A percentile compares a stretch with the other conserved stretches of the same genome.
These are phyloP conservation scores for Aulostomus chinensis DNA, from an alignment of 2,797 vertebrate species.

Conservation along the genomic window DNA sequence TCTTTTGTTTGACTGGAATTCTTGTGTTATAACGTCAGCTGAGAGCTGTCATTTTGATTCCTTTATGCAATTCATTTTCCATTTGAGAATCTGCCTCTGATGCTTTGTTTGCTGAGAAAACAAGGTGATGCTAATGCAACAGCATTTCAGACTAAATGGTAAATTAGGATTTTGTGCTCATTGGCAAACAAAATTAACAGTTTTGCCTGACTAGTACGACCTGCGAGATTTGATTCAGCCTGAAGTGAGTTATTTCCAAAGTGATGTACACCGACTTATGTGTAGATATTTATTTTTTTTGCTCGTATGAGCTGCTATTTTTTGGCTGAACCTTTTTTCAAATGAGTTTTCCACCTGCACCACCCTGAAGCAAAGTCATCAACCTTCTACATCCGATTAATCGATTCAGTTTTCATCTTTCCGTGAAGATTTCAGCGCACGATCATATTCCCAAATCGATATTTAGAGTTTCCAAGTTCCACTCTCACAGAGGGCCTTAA, in stretches of 20 bases:
- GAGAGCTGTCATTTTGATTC: slow-evolving; percentile 32
- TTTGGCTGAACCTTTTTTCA: too few species aligned
- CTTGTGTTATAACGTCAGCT: slow-evolving; percentile 44
- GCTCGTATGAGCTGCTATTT: too few species aligned
- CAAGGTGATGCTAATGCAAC: slow-evolving; percentile 26
- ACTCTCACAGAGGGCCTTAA: slow-evolving; percentile 1
- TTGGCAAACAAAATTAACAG: too few species aligned
- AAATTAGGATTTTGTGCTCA: too few species aligned
- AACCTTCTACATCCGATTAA: too few species aligned
- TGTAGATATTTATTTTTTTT: neutral
- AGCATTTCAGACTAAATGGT: slow-evolving; percentile 25
- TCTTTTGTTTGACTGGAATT: slow-evolving; percentile 62
- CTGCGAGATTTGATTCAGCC: too few species aligned
- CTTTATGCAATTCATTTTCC: slow-evolving; percentile 40
- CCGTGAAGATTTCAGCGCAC: neutral
- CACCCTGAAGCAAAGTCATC: too few species aligned
- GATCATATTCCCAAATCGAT: neutral
- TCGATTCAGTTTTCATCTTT: neutral
- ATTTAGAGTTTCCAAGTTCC: neutral
- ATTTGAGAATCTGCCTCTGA: slow-evolving; percentile 44
- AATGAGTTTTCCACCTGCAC: too few species aligned
- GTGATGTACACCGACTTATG: neutral
- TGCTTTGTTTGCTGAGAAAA: slow-evolving; percentile 62
- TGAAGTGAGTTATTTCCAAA: too few species aligned
- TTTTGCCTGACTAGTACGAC: too few species aligned